Evolutionary conservation across 2,113 vertebrate species (phyloP).

Genomic region (Verasper variegatus): DNA sequence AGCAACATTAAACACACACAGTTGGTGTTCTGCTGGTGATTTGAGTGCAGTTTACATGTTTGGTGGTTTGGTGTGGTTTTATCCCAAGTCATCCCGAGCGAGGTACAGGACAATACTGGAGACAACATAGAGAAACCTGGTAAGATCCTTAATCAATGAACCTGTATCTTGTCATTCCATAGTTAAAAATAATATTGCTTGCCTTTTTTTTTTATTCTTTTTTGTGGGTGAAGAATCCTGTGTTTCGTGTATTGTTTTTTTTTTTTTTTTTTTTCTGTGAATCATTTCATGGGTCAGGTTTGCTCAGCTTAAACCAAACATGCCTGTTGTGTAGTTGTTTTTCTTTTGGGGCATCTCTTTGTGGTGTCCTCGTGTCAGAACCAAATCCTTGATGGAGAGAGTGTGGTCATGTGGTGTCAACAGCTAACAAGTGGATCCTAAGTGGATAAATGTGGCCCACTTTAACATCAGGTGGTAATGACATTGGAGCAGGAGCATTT

Average conservation of each 20-base stretch:
- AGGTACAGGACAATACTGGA: conserved; percentile 83
- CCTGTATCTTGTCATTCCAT: conserved; percentile 52
- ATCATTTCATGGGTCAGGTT: conserved; percentile 48
- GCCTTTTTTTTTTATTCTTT: conserved; percentile 39
- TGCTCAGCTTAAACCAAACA: conserved; percentile 34
- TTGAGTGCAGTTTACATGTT: conserved; percentile 58
- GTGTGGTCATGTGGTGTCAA: conserved; percentile 42
- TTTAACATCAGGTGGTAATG: not conserved
- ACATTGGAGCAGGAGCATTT: not conserved
- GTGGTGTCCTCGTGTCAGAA: conserved; percentile 47
- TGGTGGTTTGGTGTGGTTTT: conserved; percentile 80
- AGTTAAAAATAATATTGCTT: conserved; percentile 48
- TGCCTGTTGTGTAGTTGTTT: conserved; percentile 30
- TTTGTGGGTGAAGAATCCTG: conserved; percentile 33
- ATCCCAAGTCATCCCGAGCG: conserved; percentile 84
- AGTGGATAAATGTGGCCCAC: not conserved
- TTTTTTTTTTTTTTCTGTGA: conserved; percentile 16
- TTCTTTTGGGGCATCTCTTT: conserved; percentile 25
- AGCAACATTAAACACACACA: conserved; percentile 31
- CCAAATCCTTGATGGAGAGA: conserved; percentile 52
- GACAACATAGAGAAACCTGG: conserved; percentile 84
- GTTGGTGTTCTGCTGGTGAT: conserved; percentile 32
- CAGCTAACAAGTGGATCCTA: not conserved
- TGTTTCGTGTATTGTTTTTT: conserved; percentile 31
- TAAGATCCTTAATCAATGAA: conserved; percentile 69